Evolutionary conservation across 2,888 invertebrate genomes (phyloP).

Genomic region (Andrena bicolor): DNA sequence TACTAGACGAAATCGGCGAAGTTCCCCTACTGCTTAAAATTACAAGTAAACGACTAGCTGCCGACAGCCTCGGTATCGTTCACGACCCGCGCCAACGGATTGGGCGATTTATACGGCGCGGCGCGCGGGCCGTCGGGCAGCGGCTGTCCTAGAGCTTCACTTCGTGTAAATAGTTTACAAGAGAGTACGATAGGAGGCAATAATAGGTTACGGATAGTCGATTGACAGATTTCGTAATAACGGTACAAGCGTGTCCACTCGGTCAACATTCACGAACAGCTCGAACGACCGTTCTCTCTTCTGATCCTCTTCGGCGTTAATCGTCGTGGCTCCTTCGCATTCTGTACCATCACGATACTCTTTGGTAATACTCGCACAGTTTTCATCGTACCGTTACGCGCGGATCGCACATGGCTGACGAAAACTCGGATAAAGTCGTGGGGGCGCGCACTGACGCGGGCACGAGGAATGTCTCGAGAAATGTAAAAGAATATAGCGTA

Average conservation of each 20-base stretch:
- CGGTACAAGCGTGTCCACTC: slow-evolving; percentile 64
- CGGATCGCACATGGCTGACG: slow-evolving; percentile 37
- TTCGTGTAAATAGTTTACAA: slow-evolving; percentile 72
- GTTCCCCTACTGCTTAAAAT: slow-evolving; percentile 71
- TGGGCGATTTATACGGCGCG: slow-evolving; percentile 57
- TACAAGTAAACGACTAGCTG: slow-evolving; percentile 67
- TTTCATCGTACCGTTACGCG: slow-evolving; percentile 42
- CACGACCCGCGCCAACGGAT: slow-evolving; percentile 32
- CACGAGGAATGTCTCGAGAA: slow-evolving; percentile 65
- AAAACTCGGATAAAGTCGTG: slow-evolving; percentile 55
- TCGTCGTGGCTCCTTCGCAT: slow-evolving; percentile 12
- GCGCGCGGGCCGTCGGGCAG: slow-evolving; percentile 55
- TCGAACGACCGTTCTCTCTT: slow-evolving; percentile 59
- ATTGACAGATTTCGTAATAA: slow-evolving; percentile 72
- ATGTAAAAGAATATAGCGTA: slow-evolving; percentile 43
- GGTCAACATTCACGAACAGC: slow-evolving; percentile 61
- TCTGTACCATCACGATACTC: slow-evolving; percentile 23
- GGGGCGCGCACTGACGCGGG: slow-evolving; percentile 49
- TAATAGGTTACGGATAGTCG: slow-evolving; percentile 78
- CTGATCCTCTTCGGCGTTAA: slow-evolving; percentile 30
- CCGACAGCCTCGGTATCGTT: slow-evolving; percentile 42
- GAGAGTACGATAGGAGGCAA: slow-evolving; percentile 78
- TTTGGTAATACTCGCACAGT: slow-evolving; percentile 42
- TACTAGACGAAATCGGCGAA: slow-evolving; percentile 73
- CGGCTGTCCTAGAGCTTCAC: slow-evolving; percentile 58